phyloP scores from a whole-genome alignment of 2,888 invertebrate genomes.

The Netelia melanura region DNA sequence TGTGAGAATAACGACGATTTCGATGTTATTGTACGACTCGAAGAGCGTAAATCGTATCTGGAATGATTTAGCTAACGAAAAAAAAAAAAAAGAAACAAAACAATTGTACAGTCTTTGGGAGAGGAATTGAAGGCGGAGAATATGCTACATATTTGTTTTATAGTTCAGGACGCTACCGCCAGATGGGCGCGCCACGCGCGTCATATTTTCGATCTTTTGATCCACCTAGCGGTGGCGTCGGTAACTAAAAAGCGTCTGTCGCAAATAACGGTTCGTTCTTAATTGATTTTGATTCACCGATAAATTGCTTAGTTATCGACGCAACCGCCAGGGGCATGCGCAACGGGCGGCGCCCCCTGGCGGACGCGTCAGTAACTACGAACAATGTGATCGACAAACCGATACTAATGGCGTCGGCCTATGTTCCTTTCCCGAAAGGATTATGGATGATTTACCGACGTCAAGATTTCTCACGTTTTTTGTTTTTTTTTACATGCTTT shows the following conservation, averaged over 20 bases:
- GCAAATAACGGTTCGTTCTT: too few relatives aligned
- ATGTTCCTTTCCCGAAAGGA: neutral
- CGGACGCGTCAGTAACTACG: neutral
- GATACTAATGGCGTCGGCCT: neutral
- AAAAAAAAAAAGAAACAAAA: neutral
- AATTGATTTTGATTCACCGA: too few relatives aligned
- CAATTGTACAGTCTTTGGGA: constrained; percentile 24
- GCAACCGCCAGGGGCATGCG: neutral
- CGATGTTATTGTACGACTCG: neutral
- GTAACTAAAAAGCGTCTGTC: neutral
- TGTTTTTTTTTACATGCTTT: neutral
- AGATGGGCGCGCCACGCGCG: neutral
- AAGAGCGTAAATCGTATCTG: neutral
- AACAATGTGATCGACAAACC: neutral
- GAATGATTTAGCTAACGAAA: neutral
- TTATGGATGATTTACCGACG: constrained; percentile 34
- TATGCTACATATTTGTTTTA: neutral
- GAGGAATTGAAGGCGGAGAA: neutral
- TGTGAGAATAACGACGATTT: neutral
- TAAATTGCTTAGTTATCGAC: neutral
- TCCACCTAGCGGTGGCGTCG: neutral
- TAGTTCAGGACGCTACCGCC: neutral
- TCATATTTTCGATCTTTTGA: neutral
- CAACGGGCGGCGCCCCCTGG: neutral
- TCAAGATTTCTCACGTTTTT: constrained; percentile 1